phyloP scores from a whole-genome alignment of 2,888 invertebrate genomes.

The Parapristionchus giblindavisi region DNA sequence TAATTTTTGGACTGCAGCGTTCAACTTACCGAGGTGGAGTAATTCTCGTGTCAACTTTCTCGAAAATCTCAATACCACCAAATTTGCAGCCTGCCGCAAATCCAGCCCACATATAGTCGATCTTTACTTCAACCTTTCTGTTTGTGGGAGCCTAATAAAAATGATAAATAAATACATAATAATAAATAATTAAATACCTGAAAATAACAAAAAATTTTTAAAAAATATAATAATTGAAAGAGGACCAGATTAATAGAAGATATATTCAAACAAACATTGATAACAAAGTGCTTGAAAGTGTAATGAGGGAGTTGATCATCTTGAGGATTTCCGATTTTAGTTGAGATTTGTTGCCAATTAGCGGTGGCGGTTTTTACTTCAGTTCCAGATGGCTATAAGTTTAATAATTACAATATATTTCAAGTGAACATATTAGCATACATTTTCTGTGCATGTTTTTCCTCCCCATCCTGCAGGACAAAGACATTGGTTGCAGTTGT shows the following conservation, averaged over 20 bases:
- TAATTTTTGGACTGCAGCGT: too few species aligned
- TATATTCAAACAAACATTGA: slow-evolving; percentile 16
- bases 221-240: too few species aligned
- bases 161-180: too few species aligned
- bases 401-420: background rate
- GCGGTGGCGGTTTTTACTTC: background rate
- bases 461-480: slow-evolving; percentile 35
- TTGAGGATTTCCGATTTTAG: slow-evolving; percentile 20
- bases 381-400: slow-evolving; percentile 31
- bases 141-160: slow-evolving; percentile 1
- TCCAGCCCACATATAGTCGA: slow-evolving; percentile 35
- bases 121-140: slow-evolving; percentile 12
- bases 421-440: background rate
- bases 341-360: slow-evolving; percentile 16
- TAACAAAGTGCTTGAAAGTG: slow-evolving; percentile 32
- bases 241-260: too few species aligned
- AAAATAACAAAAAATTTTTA: too few species aligned
- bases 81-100: slow-evolving; percentile 31
- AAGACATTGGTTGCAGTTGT: slow-evolving; percentile 33
- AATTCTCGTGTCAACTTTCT: slow-evolving; percentile 32
- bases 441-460: slow-evolving; percentile 11
- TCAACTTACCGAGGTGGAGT: slow-evolving; percentile 23
- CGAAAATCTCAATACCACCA: slow-evolving; percentile 34
- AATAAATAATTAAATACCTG: too few species aligned
- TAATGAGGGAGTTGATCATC: slow-evolving; percentile 32